Conservation (phyloP, 2,888 invertebrate species). For the Nipponacmea schrenckii region DNA sequence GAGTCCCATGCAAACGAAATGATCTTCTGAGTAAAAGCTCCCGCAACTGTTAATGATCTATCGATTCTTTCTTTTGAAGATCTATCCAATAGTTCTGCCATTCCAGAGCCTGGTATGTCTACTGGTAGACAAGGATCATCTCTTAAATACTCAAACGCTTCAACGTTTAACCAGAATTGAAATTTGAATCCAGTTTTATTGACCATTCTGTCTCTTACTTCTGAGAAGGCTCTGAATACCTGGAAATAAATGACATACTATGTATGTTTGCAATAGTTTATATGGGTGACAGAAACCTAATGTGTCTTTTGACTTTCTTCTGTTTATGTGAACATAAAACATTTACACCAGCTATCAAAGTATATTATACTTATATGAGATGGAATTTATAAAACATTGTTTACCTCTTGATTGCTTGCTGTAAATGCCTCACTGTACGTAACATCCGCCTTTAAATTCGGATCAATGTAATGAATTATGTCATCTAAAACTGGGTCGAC, state of each 20-base stretch:
- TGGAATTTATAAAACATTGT: background rate
- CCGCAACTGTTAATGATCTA: constrained; percentile 42
- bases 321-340: too few relatives aligned
- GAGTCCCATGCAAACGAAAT: constrained; percentile 56
- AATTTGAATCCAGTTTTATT: constrained; percentile 22
- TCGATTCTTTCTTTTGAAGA: constrained; percentile 46
- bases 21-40: constrained; percentile 44
- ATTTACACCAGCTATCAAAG: too few relatives aligned
- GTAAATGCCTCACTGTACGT: constrained; percentile 51
- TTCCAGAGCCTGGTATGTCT: constrained; percentile 41
- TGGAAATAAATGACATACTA: constrained; percentile 20
- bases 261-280: background rate
- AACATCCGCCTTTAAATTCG: constrained; percentile 29
- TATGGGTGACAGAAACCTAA: too few relatives aligned
- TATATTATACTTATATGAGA: too few relatives aligned
- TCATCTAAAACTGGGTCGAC: constrained; percentile 38
- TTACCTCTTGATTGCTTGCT: constrained; percentile 49
- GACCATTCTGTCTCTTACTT: constrained; percentile 22
- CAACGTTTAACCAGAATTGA: constrained; percentile 53
- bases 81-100: constrained; percentile 35
- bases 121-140: constrained; percentile 51
- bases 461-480: constrained; percentile 39
- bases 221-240: constrained; percentile 34
- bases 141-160: constrained; percentile 50
- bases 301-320: too few relatives aligned